phyloP scores from a whole-genome alignment of 2,113 vertebrate species.

The Ramphastos sulfuratus region DNA sequence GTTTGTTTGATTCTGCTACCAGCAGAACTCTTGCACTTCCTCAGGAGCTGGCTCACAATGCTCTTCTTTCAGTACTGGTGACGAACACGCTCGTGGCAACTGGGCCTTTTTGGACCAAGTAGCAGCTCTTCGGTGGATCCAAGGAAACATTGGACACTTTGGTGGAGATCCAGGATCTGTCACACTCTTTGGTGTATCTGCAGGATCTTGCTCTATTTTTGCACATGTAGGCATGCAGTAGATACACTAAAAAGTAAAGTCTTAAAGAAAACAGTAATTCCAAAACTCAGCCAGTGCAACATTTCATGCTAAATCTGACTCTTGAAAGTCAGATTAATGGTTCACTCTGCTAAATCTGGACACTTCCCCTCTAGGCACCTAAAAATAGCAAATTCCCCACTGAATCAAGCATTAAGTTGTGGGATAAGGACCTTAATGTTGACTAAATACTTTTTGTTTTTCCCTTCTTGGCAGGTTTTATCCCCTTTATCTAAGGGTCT shows the following conservation, averaged over 20 bases:
- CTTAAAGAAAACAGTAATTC: neutral
- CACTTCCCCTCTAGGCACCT: neutral
- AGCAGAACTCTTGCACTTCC: neutral
- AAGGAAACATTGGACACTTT: conserved; percentile 86
- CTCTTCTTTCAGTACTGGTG: conserved; percentile 80
- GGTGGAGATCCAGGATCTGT: conserved; percentile 86
- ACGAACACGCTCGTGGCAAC: conserved; percentile 82
- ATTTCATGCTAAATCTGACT: neutral
- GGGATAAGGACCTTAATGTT: neutral
- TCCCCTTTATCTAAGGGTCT: conserved; percentile 58
- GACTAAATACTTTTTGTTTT: neutral
- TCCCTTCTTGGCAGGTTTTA: conserved; percentile 34
- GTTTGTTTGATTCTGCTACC: neutral
- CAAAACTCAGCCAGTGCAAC: neutral
- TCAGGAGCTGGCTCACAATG: neutral
- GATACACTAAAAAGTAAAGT: neutral
- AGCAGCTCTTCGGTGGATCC: conserved; percentile 84
- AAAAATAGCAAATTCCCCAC: neutral
- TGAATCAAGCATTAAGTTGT: neutral
- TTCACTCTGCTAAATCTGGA: neutral
- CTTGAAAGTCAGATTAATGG: neutral
- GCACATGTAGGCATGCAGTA: conserved; percentile 73
- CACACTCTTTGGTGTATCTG: conserved; percentile 89
- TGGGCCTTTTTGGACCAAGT: conserved; percentile 86
- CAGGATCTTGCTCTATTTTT: conserved; percentile 83